Evolutionary conservation across 1,140 invertebrate genomes (phyloP).

Genomic region (Grapholita molesta): DNA sequence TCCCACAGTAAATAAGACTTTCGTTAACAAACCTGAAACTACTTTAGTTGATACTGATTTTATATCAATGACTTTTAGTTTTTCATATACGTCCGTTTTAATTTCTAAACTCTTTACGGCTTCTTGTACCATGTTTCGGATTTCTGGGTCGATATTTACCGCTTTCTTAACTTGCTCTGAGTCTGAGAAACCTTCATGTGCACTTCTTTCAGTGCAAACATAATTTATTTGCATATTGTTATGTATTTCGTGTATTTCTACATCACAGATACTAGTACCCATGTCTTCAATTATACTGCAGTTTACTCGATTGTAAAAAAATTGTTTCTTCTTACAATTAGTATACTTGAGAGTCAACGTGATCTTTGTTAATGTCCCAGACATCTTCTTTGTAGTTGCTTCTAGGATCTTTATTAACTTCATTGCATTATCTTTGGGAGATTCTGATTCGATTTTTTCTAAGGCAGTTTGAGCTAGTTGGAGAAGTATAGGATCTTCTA

Average conservation of each 20-base stretch:
- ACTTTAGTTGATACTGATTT: conserved; percentile 43
- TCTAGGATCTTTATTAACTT: conserved; percentile 43
- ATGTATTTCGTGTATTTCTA: conserved; percentile 43
- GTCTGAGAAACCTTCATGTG: conserved; percentile 38
- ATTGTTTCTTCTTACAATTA: conserved; percentile 44
- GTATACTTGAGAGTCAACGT: conserved; percentile 37
- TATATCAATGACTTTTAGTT: conserved; percentile 47
- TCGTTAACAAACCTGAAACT: conserved; percentile 58
- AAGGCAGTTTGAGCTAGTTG: conserved; percentile 36
- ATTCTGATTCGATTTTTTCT: conserved; percentile 50
- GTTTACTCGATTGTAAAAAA: conserved; percentile 33
- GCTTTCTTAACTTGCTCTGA: conserved; percentile 15
- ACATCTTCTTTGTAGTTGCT: conserved; percentile 39
- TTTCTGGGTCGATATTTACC: conserved; percentile 33
- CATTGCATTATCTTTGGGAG: conserved; percentile 33
- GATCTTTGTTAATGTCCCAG: conserved; percentile 48
- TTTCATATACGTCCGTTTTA: conserved; percentile 46
- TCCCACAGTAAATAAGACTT: conserved; percentile 71
- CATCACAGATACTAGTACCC: conserved; percentile 46
- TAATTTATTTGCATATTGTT: conserved; percentile 41
- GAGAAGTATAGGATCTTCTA: conserved; percentile 41
- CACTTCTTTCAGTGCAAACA: conserved; percentile 36
- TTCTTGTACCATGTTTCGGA: conserved; percentile 43
- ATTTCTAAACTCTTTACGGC: conserved; percentile 46
- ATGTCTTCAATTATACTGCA: conserved; percentile 37